Evolutionary conservation across 2,113 vertebrate species (phyloP).

Genomic region (Hippotragus niger): DNA sequence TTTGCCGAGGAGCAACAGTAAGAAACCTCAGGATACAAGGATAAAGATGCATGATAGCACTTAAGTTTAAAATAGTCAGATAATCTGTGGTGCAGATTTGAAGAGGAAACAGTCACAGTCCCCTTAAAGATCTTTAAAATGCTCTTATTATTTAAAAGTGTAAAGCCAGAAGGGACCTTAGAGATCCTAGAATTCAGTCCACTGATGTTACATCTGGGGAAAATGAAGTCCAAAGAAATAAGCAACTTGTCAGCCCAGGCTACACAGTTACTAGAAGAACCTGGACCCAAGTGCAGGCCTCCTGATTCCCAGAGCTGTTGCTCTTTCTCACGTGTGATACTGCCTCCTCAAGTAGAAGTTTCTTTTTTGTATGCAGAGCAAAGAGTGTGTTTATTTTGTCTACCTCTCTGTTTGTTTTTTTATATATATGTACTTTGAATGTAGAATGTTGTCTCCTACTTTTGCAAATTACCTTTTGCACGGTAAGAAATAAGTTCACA

Average conservation of each 20-base stretch:
- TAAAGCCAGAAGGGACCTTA: not conserved
- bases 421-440: not conserved
- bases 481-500: not conserved
- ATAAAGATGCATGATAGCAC: not conserved
- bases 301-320: not conserved
- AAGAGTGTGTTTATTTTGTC: not conserved
- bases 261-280: not conserved
- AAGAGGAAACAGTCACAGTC: not conserved
- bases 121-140: slow-evolving; percentile 9
- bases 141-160: not conserved
- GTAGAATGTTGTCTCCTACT: not conserved
- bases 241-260: not conserved
- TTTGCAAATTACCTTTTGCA: not conserved
- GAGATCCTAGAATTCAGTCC: not conserved
- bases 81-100: not conserved
- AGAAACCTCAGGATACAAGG: slow-evolving; percentile 69
- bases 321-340: not conserved
- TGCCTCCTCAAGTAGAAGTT: not conserved
- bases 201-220: not conserved
- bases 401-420: not conserved
- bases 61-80: not conserved
- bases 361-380: not conserved
- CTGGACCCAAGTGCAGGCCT: not conserved
- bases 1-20: slow-evolving; percentile 98
- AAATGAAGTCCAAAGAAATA: slow-evolving; percentile 7